These are phyloP conservation scores for Bugula neritina DNA, from an alignment of 2,888 invertebrate genomes.

Conservation along the genomic window DNA sequence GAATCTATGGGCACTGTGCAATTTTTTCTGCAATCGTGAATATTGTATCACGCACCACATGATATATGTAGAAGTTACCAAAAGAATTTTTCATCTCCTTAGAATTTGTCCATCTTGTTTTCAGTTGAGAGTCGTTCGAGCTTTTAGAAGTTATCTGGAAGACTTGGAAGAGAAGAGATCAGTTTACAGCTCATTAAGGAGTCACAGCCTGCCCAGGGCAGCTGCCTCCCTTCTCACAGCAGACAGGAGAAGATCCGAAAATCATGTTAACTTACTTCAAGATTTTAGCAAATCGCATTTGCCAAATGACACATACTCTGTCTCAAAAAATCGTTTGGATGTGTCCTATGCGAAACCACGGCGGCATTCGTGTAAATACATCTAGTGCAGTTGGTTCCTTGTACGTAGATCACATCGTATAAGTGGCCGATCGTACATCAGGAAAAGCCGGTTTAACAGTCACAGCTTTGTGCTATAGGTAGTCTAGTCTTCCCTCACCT, in stretches of 20 bases:
- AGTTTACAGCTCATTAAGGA: constrained; percentile 71
- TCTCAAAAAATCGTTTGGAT: neutral
- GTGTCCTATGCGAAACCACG: neutral
- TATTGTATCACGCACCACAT: no score
- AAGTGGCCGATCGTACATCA: neutral
- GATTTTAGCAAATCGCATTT: constrained; percentile 9
- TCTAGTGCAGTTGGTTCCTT: constrained; percentile 3
- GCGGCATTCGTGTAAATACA: constrained; percentile 18
- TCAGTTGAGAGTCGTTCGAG: constrained; percentile 99
- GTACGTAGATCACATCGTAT: neutral
- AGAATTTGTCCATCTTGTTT: constrained; percentile 52
- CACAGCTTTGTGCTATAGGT: neutral
- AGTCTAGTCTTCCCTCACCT: no score
- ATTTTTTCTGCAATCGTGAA: no score
- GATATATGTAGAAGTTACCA: no score
- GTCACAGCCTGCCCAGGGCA: constrained; percentile 44
- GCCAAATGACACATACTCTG: neutral
- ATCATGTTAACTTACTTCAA: neutral
- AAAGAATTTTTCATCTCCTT: no score
- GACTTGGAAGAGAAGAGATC: constrained; percentile 98
- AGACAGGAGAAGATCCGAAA: constrained; percentile 17
- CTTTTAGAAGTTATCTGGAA: constrained; percentile 98
- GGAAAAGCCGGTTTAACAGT: neutral
- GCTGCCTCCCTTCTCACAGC: constrained; percentile 3
- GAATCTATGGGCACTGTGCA: neutral